Conservation (phyloP, 2,888 invertebrate species). For the Dryadula phaetusa region DNA sequence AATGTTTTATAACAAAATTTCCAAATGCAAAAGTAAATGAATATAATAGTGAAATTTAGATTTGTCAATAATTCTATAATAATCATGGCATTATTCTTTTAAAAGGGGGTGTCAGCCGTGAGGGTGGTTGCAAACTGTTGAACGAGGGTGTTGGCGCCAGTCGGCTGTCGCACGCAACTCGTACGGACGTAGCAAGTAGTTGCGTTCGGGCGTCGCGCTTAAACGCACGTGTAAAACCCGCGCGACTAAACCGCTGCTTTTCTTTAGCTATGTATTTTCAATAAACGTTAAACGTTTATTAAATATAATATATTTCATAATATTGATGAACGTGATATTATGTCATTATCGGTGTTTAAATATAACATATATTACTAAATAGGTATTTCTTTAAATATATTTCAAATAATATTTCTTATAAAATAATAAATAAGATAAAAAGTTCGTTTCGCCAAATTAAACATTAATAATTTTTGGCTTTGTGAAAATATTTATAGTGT, state of each 20-base stretch:
- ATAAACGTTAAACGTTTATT: background rate
- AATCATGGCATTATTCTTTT: slow-evolving; percentile 13
- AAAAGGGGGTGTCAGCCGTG: slow-evolving; percentile 55
- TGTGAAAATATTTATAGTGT: no score
- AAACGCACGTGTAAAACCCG: slow-evolving; percentile 47
- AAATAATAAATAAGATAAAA: no score
- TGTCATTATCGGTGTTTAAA: background rate
- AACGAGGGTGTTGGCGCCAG: slow-evolving; percentile 77
- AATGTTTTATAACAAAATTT: no score
- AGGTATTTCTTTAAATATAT: no score
- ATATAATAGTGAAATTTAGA: background rate
- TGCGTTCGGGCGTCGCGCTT: slow-evolving; percentile 38
- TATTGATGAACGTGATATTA: slow-evolving; percentile 14
- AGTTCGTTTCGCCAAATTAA: no score
- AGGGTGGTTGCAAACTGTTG: slow-evolving; percentile 81
- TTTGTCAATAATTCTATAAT: slow-evolving; percentile 6
- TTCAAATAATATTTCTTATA: no score
- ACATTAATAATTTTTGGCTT: no score
- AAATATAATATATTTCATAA: background rate
- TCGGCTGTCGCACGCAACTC: slow-evolving; percentile 67
- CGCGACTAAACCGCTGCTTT: slow-evolving; percentile 40
- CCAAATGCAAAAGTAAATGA: no score
- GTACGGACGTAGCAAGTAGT: slow-evolving; percentile 56
- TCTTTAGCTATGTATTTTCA: background rate
- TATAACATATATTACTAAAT: no score